Conservation (phyloP, 2,113 vertebrate species). For the Actinemys pallida region DNA sequence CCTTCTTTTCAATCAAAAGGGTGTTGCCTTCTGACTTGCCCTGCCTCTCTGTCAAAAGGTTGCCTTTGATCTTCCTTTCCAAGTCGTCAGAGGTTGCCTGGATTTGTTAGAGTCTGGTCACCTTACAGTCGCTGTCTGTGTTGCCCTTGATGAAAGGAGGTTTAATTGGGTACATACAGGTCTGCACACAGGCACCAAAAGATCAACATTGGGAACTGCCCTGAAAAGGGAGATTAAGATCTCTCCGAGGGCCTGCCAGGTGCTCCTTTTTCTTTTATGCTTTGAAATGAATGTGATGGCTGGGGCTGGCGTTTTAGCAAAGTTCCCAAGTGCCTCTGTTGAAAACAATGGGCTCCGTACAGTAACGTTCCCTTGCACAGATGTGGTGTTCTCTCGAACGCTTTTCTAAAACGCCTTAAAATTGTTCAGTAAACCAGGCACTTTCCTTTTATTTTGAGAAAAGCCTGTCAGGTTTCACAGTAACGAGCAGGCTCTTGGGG, state of each 20-base stretch:
- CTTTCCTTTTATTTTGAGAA: neutral
- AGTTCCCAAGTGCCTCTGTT: neutral
- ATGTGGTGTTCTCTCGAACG: neutral
- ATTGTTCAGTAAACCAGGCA: neutral
- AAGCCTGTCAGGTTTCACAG: neutral
- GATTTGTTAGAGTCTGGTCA: neutral
- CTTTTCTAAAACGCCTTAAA: neutral
- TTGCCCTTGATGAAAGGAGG: neutral
- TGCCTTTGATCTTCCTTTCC: conserved; percentile 46
- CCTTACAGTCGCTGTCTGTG: neutral
- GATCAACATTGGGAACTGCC: neutral
- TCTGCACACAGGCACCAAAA: neutral
- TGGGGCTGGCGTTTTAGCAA: neutral
- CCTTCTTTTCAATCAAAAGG: neutral
- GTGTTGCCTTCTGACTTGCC: neutral
- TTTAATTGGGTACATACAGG: conserved; percentile 39
- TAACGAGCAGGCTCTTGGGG: neutral
- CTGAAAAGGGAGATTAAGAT: conserved; percentile 33
- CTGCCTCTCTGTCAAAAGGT: neutral
- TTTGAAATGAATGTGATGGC: conserved; percentile 3
- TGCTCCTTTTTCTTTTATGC: neutral
- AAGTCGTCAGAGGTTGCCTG: neutral
- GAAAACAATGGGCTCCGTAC: neutral
- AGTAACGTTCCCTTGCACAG: neutral
- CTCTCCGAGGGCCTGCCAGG: neutral